Base-by-base conservation (phyloP, 2,888 invertebrate genomes). In the Cheilosia vulpina region DNA sequence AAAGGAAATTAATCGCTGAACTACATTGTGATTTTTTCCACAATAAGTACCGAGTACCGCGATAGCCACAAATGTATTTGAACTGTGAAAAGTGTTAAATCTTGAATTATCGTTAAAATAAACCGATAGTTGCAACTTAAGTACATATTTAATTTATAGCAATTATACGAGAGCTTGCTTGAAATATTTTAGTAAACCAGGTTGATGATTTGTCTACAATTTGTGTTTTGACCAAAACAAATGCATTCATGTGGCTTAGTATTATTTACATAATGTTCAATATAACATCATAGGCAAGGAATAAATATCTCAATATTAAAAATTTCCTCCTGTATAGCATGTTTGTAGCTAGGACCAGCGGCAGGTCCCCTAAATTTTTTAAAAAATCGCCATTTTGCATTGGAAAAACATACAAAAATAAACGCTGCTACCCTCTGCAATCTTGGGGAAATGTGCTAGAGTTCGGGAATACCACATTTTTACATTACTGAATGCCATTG, bases 211-310 rank as follows among this genome's bases (percentile, higher is more conserved):
- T 24, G 11, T 3, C 66, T 27, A 15, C 55, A 68, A 45, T 57
- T 19, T 15, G 55, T 68, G 55, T 55, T 68, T 68, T 68, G 68
- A 21, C 11, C 9, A 34, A 65, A 5, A 24, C 65, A 65, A 52
- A 52, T 38, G 34, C 38, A 24, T 52, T 24, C 41, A 24, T 4
- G 50, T 55, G 68, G 68, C 34, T 7, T 27, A 21, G 55, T 57
- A 45, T 45, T 45, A 31, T 41, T 1, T 17, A 19, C 7, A 47
- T 47, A 17, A 45, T 55, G 55, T 31, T 57, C 68, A 31, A 15
- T 27, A 45, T 21, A 31, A 21, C 41, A 43, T 43, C 31, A 45
- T 31, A 19, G 4, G 19, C 9, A 43, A 34, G 27, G 43, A 19
- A 55, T 43, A 17, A 13, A 41, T 55, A 43, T 27, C 11, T 43